Conservation (phyloP, 2,888 invertebrate species). For the Cataglyphis albicans region DNA sequence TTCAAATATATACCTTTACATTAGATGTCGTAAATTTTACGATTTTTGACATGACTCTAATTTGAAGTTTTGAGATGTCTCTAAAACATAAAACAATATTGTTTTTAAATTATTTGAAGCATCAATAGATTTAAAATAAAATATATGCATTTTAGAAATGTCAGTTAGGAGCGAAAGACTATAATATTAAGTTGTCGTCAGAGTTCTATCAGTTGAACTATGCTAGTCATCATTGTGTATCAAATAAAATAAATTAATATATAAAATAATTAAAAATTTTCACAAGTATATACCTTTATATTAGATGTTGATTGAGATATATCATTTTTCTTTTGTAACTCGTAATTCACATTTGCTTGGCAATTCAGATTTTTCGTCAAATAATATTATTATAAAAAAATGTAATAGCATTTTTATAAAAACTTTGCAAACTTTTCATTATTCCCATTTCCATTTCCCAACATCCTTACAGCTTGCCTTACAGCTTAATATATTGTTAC, state of each 20-base stretch:
- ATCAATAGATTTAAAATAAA: background rate
- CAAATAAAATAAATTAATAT: background rate
- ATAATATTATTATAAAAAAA: background rate
- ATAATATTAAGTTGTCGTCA: conserved; percentile 75
- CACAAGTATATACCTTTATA: conserved; percentile 4
- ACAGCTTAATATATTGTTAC: background rate
- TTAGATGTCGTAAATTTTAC: conserved; percentile 15
- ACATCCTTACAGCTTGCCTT: background rate
- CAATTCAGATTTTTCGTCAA: background rate
- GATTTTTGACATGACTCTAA: background rate
- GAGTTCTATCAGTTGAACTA: conserved; percentile 70
- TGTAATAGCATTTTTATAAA: background rate
- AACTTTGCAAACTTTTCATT: background rate
- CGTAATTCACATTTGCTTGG: background rate
- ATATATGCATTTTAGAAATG: background rate
- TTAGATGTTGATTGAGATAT: background rate
- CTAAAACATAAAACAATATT: conserved; percentile 40
- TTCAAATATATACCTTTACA: conserved; percentile 6
- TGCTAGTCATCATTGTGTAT: conserved; percentile 6
- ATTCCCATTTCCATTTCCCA: background rate
- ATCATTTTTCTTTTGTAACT: background rate
- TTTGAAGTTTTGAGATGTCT: background rate
- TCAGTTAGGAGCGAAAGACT: conserved; percentile 87
- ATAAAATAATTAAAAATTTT: background rate
- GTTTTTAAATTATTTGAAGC: background rate